A percentile compares a stretch with the other conserved stretches of the same genome.
phyloP scores from a whole-genome alignment of 2,888 invertebrate species.

The Eudasyphora cyanicolor region DNA sequence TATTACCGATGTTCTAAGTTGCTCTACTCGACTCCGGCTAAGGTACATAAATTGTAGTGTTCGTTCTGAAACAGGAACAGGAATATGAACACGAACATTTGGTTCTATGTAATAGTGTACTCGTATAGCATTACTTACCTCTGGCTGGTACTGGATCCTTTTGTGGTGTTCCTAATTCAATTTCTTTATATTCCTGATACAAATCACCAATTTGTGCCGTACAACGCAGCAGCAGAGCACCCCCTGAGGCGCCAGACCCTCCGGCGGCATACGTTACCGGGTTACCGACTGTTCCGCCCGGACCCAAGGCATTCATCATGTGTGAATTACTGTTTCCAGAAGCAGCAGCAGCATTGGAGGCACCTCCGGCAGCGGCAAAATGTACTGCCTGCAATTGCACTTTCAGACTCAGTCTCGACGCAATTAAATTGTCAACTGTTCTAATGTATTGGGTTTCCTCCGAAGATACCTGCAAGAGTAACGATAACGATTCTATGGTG shows the following conservation, averaged over 20 bases:
- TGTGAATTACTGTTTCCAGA: slow-evolving; percentile 62
- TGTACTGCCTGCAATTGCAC: slow-evolving; percentile 79
- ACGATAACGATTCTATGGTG: slow-evolving; percentile 18
- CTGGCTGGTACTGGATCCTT: slow-evolving; percentile 88
- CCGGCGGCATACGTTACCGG: slow-evolving; percentile 58
- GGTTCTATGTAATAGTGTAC: not conserved
- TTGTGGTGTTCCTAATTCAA: slow-evolving; percentile 86
- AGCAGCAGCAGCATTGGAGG: slow-evolving; percentile 68
- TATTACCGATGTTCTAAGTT: too few species aligned
- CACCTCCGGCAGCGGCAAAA: slow-evolving; percentile 72
- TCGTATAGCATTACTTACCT: slow-evolving; percentile 81
- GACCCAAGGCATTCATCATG: slow-evolving; percentile 56
- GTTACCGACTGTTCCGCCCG: slow-evolving; percentile 62
- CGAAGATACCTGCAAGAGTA: slow-evolving; percentile 74
- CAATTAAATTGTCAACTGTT: slow-evolving; percentile 78
- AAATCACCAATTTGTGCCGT: slow-evolving; percentile 86
- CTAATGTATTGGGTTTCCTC: slow-evolving; percentile 78
- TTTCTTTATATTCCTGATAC: slow-evolving; percentile 85
- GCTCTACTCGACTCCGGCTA: too few species aligned
- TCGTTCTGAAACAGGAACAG: not conserved
- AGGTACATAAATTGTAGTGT: slow-evolving; percentile 8
- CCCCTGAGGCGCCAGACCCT: slow-evolving; percentile 53
- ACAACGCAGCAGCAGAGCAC: slow-evolving; percentile 85
- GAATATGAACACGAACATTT: slow-evolving; percentile 1
- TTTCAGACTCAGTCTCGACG: slow-evolving; percentile 78